Base-by-base conservation (phyloP, 2,113 vertebrate species). In the Andinoacara biseriatus region DNA sequence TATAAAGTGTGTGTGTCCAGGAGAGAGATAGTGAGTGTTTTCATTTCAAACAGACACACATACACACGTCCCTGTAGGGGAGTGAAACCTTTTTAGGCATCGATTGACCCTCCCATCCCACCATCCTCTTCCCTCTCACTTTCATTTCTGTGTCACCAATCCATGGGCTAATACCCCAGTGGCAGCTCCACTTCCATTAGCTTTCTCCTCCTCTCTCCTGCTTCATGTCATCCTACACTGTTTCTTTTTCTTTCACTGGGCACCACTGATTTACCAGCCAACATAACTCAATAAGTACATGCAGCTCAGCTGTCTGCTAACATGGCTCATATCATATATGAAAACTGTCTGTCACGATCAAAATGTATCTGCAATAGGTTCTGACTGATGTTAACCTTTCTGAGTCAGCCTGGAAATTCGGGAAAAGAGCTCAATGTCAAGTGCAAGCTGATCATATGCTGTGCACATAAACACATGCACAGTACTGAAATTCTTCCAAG, bases 141-240 rank as follows among this genome's bases (percentile, higher is more conserved):
- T 93, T 90, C 90, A 90, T 94, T 92, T 91, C 90, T 92, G 81
- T 94, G 95, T 93, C 94, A 92, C 92, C 91, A 92, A 95, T 94
- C 95, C 88, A 92, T 93, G 91, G 85, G 56, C 83, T 83, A 94
- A 94, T 94, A 94, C 94, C 91, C 94, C 83, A 90, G 94, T 94
- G 94, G 93, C 94, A 87, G 89, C 89, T 95, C 91, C 76, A 90
- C 93, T 95, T 95, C 93, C 94, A 94, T 94, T 94, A 94, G 87
- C 89, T 85, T 74, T 83, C 92, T 83, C 85, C 86, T 91, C 87
- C 83, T 83, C 40, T 49, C 62, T 57, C 60, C 31, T 65, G 67
- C 85, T 86, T 93, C 92, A 86, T 89, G 81, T 86, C 90, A 87
- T 81, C 85, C 63, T 76, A 86, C 76, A 87, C 93, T 85, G 81